phyloP scores from a whole-genome alignment of 2,888 invertebrate species.

The Schizotus pectinicornis region DNA sequence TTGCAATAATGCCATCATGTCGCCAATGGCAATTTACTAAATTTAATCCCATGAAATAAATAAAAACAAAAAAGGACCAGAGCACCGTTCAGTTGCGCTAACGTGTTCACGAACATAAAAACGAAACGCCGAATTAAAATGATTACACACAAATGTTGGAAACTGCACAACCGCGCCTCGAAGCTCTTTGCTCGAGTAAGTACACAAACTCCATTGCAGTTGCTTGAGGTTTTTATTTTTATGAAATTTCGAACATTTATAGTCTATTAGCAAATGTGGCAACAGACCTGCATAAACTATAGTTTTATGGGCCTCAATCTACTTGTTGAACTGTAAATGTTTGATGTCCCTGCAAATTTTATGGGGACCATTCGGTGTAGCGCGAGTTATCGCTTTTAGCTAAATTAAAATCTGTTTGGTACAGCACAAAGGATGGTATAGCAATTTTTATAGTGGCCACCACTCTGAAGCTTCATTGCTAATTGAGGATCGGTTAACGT shows the following conservation, averaged over 20 bases:
- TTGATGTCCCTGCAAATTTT: too few relatives aligned
- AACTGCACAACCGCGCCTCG: not conserved
- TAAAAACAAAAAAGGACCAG: constrained; percentile 20
- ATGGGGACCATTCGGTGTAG: too few relatives aligned
- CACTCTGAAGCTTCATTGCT: too few relatives aligned
- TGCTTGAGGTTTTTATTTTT: not conserved
- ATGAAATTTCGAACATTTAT: too few relatives aligned
- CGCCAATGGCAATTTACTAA: constrained; percentile 42
- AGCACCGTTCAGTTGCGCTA: constrained; percentile 2
- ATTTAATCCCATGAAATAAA: constrained; percentile 41
- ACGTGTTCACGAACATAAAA: constrained; percentile 11
- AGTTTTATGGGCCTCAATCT: too few relatives aligned
- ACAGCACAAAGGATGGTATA: constrained; percentile 16
- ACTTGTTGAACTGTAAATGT: too few relatives aligned
- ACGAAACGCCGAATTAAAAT: constrained; percentile 12
- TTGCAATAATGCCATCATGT: constrained; percentile 40
- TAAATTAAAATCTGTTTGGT: constrained; percentile 29
- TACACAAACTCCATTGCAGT: not conserved
- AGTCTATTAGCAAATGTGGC: not conserved
- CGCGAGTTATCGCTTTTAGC: not conserved
- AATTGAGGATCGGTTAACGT: too few relatives aligned
- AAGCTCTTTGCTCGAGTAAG: not conserved
- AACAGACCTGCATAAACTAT: not conserved
- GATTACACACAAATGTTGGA: constrained; percentile 7
- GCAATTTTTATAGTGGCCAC: too few relatives aligned